A percentile compares a stretch with the other conserved stretches of the same genome.
Conservation (phyloP, 2,113 vertebrate genomes). For the Limanda limanda region DNA sequence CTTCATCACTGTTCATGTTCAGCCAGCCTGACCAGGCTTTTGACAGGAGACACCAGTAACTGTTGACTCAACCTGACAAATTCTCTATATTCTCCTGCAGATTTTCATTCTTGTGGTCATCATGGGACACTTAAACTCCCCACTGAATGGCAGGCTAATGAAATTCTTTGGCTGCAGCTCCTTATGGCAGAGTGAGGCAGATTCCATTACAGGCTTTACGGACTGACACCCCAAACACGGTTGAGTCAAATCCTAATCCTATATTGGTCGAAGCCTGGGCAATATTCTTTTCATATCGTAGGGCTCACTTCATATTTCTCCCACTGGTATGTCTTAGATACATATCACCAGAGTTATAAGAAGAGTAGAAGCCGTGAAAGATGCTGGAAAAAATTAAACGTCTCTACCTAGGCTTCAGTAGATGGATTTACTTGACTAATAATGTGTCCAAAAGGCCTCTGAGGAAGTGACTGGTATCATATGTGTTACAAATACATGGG, state of each 20-base stretch:
- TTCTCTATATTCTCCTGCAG: constrained; percentile 7
- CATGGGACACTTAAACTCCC: constrained; percentile 26
- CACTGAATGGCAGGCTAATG: constrained; percentile 48
- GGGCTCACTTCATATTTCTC: constrained; percentile 40
- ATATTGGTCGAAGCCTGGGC: constrained; percentile 50
- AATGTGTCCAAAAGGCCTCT: constrained; percentile 27
- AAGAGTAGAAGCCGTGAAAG: constrained; percentile 25
- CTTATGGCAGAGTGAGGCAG: constrained; percentile 26
- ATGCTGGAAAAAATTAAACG: constrained; percentile 26
- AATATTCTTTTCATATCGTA: constrained; percentile 60
- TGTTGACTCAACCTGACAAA: constrained; percentile 8
- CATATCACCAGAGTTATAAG: constrained; percentile 51
- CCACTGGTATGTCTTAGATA: constrained; percentile 24
- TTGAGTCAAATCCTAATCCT: constrained; percentile 58
- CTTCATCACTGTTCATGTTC: not conserved
- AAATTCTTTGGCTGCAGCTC: constrained; percentile 44
- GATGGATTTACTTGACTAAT: constrained; percentile 34
- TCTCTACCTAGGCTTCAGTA: constrained; percentile 21
- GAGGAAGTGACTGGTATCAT: constrained; percentile 30
- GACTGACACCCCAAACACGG: constrained; percentile 50
- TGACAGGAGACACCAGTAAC: not conserved
- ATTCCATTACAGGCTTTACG: constrained; percentile 54
- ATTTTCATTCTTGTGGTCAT: constrained; percentile 20
- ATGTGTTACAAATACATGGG: constrained; percentile 2
- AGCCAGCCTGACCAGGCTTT: not conserved